Evolutionary conservation across 2,888 invertebrate species (phyloP), one percentile per base, ranked within the genome.

Genomic region (Chrysina gloriosa): DNA sequence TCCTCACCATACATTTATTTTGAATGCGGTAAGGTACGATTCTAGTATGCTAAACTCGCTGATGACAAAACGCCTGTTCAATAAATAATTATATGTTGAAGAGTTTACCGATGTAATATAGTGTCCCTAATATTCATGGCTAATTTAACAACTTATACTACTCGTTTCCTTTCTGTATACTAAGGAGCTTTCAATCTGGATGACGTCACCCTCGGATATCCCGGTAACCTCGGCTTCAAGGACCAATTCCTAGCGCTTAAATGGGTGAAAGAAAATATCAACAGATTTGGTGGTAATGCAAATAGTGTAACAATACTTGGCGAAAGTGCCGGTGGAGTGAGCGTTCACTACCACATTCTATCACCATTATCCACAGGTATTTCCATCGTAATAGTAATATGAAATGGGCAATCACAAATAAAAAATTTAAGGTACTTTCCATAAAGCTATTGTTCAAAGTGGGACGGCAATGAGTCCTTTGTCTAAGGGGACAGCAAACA

Each of bases 211-310:
- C 21, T 56, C 3, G 34, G 23, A 14, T 56, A 56, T 36, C 82
- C 85, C 0, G 86, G 86, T 0, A 86, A 86, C 69, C 85, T 83
- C 70, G 86, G 81, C 0, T 73, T 86, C 0, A 86, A 86, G 74
- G 86, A 86, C 77, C 86, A 86, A 76, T 79, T 82, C 7, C 69
- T 82, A 23, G 85, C 82, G 0, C 71, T 86, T 29, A 80, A 81
- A 70, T 86, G 85, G 85, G 82, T 86, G 1, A 79, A 84, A 50
- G 77, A 80, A 0, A 81, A 86, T 68, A 86, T 86, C 36, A 73
- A 70, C 1, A 65, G 71, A 29, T 86, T 86, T 69, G 84, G 84
- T 1, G 86, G 86, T 0, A 77, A 85, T 72, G 79, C 70, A 9
- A 70, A 79, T 0, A 76, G 72, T 19, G 84, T 86, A 0, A 86